Evolutionary conservation across 2,797 vertebrate species (phyloP).

Genomic region (Mastacembelus armatus): DNA sequence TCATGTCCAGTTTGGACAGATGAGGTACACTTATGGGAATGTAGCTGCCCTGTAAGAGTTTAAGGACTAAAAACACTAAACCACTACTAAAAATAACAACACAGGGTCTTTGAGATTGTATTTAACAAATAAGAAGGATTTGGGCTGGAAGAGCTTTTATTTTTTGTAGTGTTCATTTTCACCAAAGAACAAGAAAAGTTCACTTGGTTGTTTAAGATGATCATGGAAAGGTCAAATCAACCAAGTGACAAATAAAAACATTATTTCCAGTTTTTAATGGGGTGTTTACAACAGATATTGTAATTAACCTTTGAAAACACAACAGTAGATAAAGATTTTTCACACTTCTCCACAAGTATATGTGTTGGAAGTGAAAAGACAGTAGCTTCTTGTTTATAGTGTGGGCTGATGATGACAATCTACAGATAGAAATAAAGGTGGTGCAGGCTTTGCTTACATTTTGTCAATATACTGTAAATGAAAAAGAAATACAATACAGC

Average conservation of each 20-base stretch:
- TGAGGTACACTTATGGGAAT: constrained; percentile 37
- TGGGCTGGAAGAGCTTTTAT: background rate
- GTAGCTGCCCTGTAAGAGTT: background rate
- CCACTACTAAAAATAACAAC: constrained; percentile 15
- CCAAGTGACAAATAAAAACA: background rate
- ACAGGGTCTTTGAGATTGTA: constrained; percentile 9
- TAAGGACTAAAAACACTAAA: constrained; percentile 5
- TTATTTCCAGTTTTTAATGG: background rate
- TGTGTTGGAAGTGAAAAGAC: background rate
- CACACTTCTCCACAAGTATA: constrained; percentile 1
- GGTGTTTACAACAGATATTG: background rate
- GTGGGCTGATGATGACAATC: background rate
- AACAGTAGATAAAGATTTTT: background rate
- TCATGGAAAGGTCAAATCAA: background rate
- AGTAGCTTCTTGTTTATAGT: background rate
- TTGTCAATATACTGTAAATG: background rate
- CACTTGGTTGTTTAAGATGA: background rate
- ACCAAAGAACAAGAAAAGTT: background rate
- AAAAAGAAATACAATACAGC: background rate
- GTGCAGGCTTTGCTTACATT: background rate
- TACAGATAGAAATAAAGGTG: background rate
- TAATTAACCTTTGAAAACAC: background rate
- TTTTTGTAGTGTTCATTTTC: background rate
- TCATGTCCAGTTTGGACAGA: constrained; percentile 18
- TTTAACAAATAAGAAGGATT: background rate